These are phyloP conservation scores for Desmodus rotundus DNA, from an alignment of 2,113 vertebrate species.

Conservation along the genomic window DNA sequence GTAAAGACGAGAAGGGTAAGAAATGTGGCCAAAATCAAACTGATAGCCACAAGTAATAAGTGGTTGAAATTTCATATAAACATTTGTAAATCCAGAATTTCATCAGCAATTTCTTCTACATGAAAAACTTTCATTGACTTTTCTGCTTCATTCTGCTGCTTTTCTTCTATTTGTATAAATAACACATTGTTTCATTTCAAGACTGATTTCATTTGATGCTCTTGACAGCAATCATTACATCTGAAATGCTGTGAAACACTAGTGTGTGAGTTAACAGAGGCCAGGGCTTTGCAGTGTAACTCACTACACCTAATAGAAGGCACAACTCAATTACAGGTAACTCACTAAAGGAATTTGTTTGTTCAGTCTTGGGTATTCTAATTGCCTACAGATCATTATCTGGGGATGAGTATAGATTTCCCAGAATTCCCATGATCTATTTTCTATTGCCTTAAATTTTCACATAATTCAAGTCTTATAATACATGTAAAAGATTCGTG, in stretches of 20 bases:
- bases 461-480: neutral
- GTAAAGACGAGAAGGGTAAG: neutral
- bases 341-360: neutral
- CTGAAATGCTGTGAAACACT: neutral
- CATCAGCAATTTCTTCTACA: neutral
- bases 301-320: neutral
- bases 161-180: neutral
- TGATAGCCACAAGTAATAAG: neutral
- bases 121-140: neutral
- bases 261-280: neutral
- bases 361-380: neutral
- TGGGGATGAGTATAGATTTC: neutral
- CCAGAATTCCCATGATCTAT: neutral
- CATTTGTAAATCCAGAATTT: neutral
- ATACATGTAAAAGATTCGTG: neutral
- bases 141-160: neutral
- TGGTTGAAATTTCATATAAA: neutral
- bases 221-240: neutral
- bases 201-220: neutral
- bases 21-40: neutral
- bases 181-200: neutral
- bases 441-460: neutral
- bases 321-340: neutral
- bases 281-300: neutral
- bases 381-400: neutral